A percentile compares a stretch with the other conserved stretches of the same genome.
Evolutionary conservation across 2,113 vertebrate species (phyloP).

Genomic region (Laticauda colubrina): DNA sequence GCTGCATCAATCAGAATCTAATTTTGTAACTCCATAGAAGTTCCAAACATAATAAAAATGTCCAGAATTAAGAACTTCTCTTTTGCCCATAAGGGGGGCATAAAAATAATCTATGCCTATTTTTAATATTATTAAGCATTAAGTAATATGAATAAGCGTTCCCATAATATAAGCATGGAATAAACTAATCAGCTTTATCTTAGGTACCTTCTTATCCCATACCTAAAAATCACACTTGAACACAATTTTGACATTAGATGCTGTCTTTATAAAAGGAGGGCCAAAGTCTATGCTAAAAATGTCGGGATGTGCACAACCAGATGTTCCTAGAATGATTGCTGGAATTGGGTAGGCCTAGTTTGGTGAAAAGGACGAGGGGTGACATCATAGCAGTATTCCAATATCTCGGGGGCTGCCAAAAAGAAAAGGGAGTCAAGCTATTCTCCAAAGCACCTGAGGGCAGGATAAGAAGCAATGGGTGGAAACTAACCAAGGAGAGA

Average conservation of each 20-base stretch:
- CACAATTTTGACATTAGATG: not conserved
- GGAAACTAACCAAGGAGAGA: too few relatives aligned
- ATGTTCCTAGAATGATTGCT: too few relatives aligned
- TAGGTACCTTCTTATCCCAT: not conserved
- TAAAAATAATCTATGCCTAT: not conserved
- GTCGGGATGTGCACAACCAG: too few relatives aligned
- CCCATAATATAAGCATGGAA: not conserved
- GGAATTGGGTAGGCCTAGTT: too few relatives aligned
- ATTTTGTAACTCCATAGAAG: not conserved
- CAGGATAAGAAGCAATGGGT: too few relatives aligned
- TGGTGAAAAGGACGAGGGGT: too few relatives aligned
- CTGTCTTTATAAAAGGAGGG: not conserved
- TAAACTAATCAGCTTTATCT: not conserved
- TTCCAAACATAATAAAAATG: not conserved
- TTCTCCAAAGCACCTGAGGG: too few relatives aligned
- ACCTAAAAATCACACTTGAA: not conserved
- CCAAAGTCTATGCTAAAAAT: not conserved
- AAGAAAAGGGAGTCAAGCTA: too few relatives aligned
- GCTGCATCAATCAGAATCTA: too few relatives aligned
- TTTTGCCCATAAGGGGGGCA: not conserved
- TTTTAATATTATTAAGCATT: not conserved
- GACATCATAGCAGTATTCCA: too few relatives aligned
- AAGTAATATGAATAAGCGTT: not conserved
- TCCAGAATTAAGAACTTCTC: not conserved
- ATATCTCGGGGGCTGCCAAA: too few relatives aligned